Evolutionary conservation across 1,140 invertebrate genomes (phyloP).

Genomic region (Zaprionus taronus): DNA sequence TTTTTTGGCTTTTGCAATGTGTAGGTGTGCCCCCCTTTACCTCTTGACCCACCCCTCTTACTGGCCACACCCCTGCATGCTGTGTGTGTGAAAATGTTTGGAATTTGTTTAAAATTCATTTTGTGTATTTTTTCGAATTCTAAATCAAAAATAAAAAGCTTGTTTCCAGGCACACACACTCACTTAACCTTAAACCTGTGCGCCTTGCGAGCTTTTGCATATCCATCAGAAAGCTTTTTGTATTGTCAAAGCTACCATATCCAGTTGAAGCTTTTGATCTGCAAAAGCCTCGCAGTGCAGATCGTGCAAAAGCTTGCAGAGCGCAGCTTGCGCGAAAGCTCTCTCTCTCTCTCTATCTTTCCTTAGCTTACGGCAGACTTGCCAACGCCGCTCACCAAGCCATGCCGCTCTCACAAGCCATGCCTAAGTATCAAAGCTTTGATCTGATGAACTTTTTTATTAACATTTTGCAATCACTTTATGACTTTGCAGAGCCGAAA

Average conservation of each 20-base stretch:
- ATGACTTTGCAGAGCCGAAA: conserved; percentile 91
- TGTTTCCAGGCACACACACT: conserved; percentile 63
- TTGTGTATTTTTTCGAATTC: conserved; percentile 32
- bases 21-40: conserved; percentile 24
- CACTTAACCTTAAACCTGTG: conserved; percentile 51
- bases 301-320: conserved; percentile 12
- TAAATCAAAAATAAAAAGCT: conserved; percentile 44
- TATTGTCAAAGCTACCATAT: no score
- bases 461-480: conserved; percentile 59
- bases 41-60: no score
- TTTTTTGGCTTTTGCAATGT: conserved; percentile 55
- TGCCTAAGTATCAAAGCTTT: conserved; percentile 66
- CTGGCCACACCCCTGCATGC: conserved; percentile 9
- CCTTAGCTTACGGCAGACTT: conserved; percentile 21
- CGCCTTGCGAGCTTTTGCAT: conserved; percentile 33
- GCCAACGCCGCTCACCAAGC: conserved; percentile 28
- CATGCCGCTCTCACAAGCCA: conserved; percentile 51
- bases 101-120: conserved; percentile 39
- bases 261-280: background rate
- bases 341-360: conserved; percentile 2
- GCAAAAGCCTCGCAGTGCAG: conserved; percentile 8
- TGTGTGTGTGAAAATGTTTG: conserved; percentile 43
- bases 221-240: conserved; percentile 30
- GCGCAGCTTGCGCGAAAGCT: conserved; percentile 14
- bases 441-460: background rate